A percentile compares a stretch with the other conserved stretches of the same genome.
These are phyloP conservation scores for Brachypalpus laphriformis DNA, from an alignment of 2,888 invertebrate genomes.

Conservation along the genomic window DNA sequence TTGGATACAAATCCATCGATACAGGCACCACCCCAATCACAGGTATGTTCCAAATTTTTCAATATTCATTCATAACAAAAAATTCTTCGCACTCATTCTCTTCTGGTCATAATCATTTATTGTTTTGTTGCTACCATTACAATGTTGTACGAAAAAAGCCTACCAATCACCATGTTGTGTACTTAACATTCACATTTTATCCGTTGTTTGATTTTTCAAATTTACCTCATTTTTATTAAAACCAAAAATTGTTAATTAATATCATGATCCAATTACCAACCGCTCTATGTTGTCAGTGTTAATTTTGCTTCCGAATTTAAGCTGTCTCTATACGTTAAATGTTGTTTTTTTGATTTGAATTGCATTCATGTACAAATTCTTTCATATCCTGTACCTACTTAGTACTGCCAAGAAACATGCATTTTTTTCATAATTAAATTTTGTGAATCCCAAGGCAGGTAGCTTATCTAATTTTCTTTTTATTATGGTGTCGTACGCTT, in stretches of 20 bases:
- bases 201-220: constrained; percentile 29
- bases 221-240: background rate
- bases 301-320: background rate
- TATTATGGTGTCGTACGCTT: constrained; percentile 51
- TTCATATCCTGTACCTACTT: background rate
- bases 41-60: constrained; percentile 83
- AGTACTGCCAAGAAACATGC: constrained; percentile 1
- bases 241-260: background rate
- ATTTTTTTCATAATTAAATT: constrained; percentile 20
- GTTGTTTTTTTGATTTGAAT: constrained; percentile 22
- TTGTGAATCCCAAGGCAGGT: background rate
- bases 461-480: constrained; percentile 43
- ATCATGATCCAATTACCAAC: background rate
- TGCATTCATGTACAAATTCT: constrained; percentile 40
- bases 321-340: background rate
- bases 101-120: constrained; percentile 76
- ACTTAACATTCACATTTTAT: constrained; percentile 46
- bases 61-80: background rate
- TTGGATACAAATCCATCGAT: constrained; percentile 85
- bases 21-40: constrained; percentile 78
- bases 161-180: constrained; percentile 49
- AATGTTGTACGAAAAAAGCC: constrained; percentile 75
- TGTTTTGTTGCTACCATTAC: constrained; percentile 75
- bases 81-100: constrained; percentile 71
- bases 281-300: constrained; percentile 16